Evolutionary conservation across 2,113 vertebrate genomes (phyloP), one percentile per base, ranked within the genome.

Genomic region (Tragelaphus imberbis): DNA sequence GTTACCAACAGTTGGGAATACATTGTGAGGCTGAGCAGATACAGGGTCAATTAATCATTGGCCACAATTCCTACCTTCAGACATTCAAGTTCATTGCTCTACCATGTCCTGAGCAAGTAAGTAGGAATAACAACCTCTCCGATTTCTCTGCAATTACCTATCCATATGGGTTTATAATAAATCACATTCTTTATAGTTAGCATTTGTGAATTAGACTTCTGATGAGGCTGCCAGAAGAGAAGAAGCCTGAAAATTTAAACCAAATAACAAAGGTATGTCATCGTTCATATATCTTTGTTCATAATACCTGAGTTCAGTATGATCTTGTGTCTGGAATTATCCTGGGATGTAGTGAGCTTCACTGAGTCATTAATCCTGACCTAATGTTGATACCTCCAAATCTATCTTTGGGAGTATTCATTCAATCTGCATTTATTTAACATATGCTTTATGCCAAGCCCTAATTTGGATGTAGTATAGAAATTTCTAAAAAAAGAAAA

Each of bases 181-280:
- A 92, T 85, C 21, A 86, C 30, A 91, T 77, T 91, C 47, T 93
- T 90, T 75, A 47, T 40, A 56, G 51, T 88, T 65, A 84, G 33
- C 17, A n/a, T 89, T 92, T 96, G 27, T 93, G 84, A 96, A 88
- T 51, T 88, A 44, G 23, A 15, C 17, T 90, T 95, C n/a, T 95
- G 55, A 86, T 82, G 68, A 92, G 7, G n/a, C 36, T 79, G 11
- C 27, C 85, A 80, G 56, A 91, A 63, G 28, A 94, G 79, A 84
- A 88, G 68, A 80, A 90, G 14, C 21, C 33, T 44, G 44, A 97
- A 79, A 14, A 51, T 93, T 96, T 91, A 79, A 90, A 51, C 23
- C 27, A 90, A 82, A 55, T 88, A 59, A 56, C 49, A 65, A 71
- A 95, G 36, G 0, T 61, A 14, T 87, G 7, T 84, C 85, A 13